phyloP scores from a whole-genome alignment of 2,113 vertebrate species.

The Haplochromis vanheusdeni region DNA sequence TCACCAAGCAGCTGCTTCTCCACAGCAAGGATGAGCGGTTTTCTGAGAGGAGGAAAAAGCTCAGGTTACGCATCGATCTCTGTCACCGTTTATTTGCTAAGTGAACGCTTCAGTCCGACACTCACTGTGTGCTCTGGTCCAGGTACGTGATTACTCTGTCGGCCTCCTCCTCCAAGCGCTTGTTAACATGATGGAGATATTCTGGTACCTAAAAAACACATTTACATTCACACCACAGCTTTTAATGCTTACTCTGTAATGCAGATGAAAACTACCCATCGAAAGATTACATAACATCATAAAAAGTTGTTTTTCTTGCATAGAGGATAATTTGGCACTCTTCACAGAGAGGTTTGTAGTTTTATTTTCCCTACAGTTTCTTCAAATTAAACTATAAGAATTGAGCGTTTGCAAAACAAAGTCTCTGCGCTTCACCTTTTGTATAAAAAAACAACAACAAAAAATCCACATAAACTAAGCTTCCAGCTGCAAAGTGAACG shows the following conservation, averaged over 20 bases:
- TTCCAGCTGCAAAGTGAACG: not conserved
- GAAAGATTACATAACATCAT: not conserved
- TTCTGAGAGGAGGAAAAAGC: conserved; percentile 69
- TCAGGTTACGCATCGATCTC: not conserved
- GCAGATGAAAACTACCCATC: rapidly evolving
- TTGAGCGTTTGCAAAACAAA: not conserved
- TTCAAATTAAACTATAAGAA: not conserved
- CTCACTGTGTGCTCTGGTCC: conserved; percentile 99
- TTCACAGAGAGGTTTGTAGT: not conserved
- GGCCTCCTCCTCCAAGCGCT: conserved; percentile 95
- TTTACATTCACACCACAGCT: not conserved
- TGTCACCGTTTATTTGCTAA: not conserved
- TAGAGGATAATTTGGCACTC: not conserved
- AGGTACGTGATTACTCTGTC: conserved; percentile 98
- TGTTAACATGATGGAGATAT: conserved; percentile 98
- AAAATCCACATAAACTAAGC: not conserved
- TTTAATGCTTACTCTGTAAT: not conserved
- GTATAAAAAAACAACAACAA: not conserved
- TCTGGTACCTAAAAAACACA: conserved; percentile 83
- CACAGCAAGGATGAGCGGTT: conserved; percentile 94
- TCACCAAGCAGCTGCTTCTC: conserved; percentile 98
- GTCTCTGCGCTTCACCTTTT: not conserved
- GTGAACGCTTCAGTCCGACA: not conserved
- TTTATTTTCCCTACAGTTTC: not conserved
- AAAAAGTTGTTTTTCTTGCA: not conserved